Percentiles rank a stretch among this genome's conserved stretches.
Evolutionary conservation across 2,113 vertebrate species (phyloP).

Genomic region (Pao palembangensis): DNA sequence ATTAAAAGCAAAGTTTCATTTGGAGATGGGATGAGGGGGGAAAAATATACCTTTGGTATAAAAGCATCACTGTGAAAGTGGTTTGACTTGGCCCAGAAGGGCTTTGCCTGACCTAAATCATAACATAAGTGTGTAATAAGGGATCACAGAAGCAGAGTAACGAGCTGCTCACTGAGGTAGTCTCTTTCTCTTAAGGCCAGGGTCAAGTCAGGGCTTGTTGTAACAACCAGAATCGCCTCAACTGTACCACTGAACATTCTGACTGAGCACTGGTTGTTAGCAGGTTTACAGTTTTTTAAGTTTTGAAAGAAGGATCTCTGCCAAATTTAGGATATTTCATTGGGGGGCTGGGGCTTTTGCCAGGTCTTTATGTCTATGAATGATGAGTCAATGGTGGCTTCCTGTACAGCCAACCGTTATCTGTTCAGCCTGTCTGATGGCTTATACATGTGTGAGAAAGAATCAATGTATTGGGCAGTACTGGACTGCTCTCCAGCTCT

Average conservation of each 20-base stretch:
- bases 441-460: slow-evolving; percentile 5
- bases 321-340: no score
- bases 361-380: not conserved
- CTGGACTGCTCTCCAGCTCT: not conserved
- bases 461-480: not conserved
- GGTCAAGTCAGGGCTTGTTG: slow-evolving; percentile 59
- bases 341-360: no score
- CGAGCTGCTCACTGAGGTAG: slow-evolving; percentile 23
- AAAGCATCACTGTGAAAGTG: slow-evolving; percentile 58
- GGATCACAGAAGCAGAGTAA: slow-evolving; percentile 37
- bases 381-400: not conserved
- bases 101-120: slow-evolving; percentile 52
- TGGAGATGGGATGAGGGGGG: slow-evolving; percentile 42
- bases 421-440: not conserved
- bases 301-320: not conserved
- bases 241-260: slow-evolving; percentile 2
- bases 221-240: slow-evolving; percentile 22
- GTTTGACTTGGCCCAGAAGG: slow-evolving; percentile 44
- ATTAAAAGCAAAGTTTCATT: slow-evolving; percentile 49
- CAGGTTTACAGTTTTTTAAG: not conserved
- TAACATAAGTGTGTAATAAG: slow-evolving; percentile 40
- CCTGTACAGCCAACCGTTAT: not conserved
- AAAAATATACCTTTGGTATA: slow-evolving; percentile 50
- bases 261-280: not conserved
- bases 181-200: slow-evolving; percentile 29